Base-by-base conservation (phyloP, 2,888 invertebrate genomes). In the Stenoptilia bipunctidactyla region DNA sequence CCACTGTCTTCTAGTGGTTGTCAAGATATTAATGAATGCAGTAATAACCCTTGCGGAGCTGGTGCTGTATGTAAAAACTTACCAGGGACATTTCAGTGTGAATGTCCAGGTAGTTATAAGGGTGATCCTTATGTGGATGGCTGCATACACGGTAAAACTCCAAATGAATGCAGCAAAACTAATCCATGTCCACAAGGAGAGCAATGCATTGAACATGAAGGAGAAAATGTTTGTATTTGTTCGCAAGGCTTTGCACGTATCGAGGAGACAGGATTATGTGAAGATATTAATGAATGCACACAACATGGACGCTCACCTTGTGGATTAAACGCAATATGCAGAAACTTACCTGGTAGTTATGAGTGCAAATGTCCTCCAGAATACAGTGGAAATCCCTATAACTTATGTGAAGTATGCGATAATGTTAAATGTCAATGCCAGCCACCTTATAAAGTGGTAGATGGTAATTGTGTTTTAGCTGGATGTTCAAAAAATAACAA, bases 261-360 rank as follows among this genome's bases (percentile, higher is more conserved):
- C 62, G 80, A 86, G 37, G 88, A 88, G 51, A 89, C 87, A 15
- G 90, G 90, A 35, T 86, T 90, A 61, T 96, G 96, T 71, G 86
- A 92, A 58, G 96, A 96, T 66, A 86, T 93, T 40, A 92, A 96
- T 59, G 96, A 96, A 70, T 96, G 96, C 59, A 87, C 89, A 2
- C 90, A 91, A 53, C 82, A 89, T 15, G 91, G 90, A 41, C 92
- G 92, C 51, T 88, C 91, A 1, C 91, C 93, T 13, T 96, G 96
- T 69, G 96, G 96, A 0, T 73, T 93, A 15, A 94, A 95, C 68
- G 94, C 96, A 0, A 88, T 95, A 42, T 97, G 96, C 60, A 95
- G 94, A 66, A 97, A 97, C 74, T 77, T 96, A 38, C 96, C 96
- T 0, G 96, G 96, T 36, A 94, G 94, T 61, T 97, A 96, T 61